phyloP scores from a whole-genome alignment of 1,140 invertebrate genomes.

The Tetragonula clypearis region DNA sequence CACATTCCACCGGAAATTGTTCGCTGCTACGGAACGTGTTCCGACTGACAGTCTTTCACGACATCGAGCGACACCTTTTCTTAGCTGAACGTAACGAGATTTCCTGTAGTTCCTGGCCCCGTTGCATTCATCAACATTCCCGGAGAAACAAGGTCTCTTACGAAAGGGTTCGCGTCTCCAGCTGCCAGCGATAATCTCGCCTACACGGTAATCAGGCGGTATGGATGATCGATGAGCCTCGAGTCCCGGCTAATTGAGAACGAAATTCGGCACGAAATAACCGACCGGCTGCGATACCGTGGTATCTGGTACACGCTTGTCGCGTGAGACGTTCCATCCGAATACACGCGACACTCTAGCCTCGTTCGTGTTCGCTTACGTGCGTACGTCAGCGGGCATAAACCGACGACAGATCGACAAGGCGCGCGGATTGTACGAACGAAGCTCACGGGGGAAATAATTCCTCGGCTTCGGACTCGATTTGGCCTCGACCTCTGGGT shows the following conservation, averaged over 20 bases:
- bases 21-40: not conserved
- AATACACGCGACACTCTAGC: constrained; percentile 34
- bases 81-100: not conserved
- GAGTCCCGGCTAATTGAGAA: constrained; percentile 46
- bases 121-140: constrained; percentile 15
- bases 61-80: not conserved
- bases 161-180: not conserved
- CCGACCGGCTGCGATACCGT: constrained; percentile 38
- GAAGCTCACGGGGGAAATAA: constrained; percentile 57
- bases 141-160: not conserved
- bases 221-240: constrained; percentile 40
- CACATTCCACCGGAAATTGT: constrained; percentile 5
- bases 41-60: not conserved
- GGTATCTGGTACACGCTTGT: constrained; percentile 42
- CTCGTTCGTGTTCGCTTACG: not conserved
- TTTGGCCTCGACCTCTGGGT: constrained; percentile 45
- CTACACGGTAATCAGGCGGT: constrained; percentile 21
- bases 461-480: constrained; percentile 49
- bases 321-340: constrained; percentile 26
- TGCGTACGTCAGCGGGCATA: constrained; percentile 13
- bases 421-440: constrained; percentile 45
- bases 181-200: constrained; percentile 3
- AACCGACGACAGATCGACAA: constrained; percentile 65
- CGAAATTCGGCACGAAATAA: constrained; percentile 60
- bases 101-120: not conserved